Percentiles rank a stretch among this genome's conserved stretches.
Conservation (phyloP, 2,888 invertebrate species). For the Ernsta delagoae region DNA sequence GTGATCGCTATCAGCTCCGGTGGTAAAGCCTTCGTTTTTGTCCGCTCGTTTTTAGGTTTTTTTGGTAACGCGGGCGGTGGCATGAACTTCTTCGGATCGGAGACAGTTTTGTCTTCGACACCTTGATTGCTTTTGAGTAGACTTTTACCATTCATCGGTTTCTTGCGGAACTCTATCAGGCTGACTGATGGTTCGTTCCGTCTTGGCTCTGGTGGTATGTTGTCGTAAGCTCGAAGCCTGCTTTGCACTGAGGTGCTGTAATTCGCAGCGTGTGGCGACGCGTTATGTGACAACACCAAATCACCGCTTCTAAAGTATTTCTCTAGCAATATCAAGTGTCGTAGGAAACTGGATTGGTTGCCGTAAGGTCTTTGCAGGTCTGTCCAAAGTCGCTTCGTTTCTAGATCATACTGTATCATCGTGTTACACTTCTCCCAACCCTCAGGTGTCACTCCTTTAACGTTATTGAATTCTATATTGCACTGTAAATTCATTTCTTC, state of each 20-base stretch:
- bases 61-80: constrained; percentile 65
- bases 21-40: constrained; percentile 72
- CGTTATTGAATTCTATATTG: constrained; percentile 89
- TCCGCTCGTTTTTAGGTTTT: constrained; percentile 60
- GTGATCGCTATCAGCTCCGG: constrained; percentile 86
- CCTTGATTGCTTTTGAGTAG: constrained; percentile 70
- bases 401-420: constrained; percentile 91
- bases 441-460: constrained; percentile 90
- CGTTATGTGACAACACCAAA: constrained; percentile 89
- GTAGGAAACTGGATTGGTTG: constrained; percentile 93
- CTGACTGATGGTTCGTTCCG: constrained; percentile 66
- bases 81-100: constrained; percentile 65
- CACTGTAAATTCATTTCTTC: constrained; percentile 92
- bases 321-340: constrained; percentile 92
- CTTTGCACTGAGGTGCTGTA: constrained; percentile 93
- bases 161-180: constrained; percentile 75
- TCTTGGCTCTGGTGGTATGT: constrained; percentile 69
- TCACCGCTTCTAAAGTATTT: constrained; percentile 94
- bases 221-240: constrained; percentile 91
- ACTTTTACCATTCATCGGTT: constrained; percentile 75
- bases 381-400: constrained; percentile 92
- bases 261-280: constrained; percentile 89
- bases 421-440: constrained; percentile 94
- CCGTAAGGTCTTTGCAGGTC: constrained; percentile 94
- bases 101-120: constrained; percentile 52